Evolutionary conservation across 2,888 invertebrate genomes (phyloP), one percentile per base, ranked within the genome.

Genomic region (Eupithecia subumbrata): DNA sequence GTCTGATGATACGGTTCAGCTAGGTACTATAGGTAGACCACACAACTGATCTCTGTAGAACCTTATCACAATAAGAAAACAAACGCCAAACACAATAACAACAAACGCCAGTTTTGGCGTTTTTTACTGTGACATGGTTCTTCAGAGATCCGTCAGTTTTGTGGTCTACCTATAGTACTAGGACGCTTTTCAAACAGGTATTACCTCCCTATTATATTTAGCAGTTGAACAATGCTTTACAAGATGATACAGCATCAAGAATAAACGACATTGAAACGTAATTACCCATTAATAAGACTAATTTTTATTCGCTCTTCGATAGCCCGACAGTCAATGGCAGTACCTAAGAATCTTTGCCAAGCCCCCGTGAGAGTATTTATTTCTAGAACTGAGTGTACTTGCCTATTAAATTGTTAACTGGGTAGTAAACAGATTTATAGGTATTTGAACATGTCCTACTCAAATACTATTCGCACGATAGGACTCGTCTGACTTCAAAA

Each of bases 191-290:
- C n/a, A n/a, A n/a, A n/a, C n/a, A n/a, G n/a, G n/a, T n/a, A n/a
- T n/a, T n/a, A 11, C 12, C 22, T 60, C 22, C 22, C 5, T 60
- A 22, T 60, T 25, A 25, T 25, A 5, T 60, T 25, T 5, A 60
- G 4, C 60, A 56, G 60, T 25, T 60, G 12, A 25, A 60, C 60
- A 25, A 60, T 25, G 25, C 25, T 60, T 60, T 34, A 5, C 34
- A 64, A 34, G 64, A 64, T 18, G 34, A 64, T 34, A 34, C 64
- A 30, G 18, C 63, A 18, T 66, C 30, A 64, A 16, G 66, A 70
- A 74, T 74, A 71, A 72, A 18, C 56, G 69, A 72, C 72, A 72
- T 75, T 72, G 69, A 72, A 72, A 72, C 40, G 72, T 69, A 72
- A 75, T 75, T 60, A 60, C 22, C 37, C 14, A 71, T 75, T 75